Base-by-base conservation (phyloP, 2,113 vertebrate genomes). In the Eulacestoma nigropectus region DNA sequence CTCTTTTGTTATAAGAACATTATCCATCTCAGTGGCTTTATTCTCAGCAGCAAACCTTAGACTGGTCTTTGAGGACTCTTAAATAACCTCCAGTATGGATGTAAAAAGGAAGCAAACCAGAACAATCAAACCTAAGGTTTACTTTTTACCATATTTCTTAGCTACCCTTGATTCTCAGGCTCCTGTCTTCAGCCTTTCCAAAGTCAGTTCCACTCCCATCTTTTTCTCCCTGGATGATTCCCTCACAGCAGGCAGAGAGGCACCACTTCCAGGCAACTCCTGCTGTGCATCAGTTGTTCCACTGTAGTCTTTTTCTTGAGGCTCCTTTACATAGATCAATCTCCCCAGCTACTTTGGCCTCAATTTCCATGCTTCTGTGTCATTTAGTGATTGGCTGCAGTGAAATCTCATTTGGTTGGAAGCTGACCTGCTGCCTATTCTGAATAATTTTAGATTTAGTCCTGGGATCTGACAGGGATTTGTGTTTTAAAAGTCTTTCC, bases 221-320 rank as follows among this genome's bases (percentile, higher is more conserved):
- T 93, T 93, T 87, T 96, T 97, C 94, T 94, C 83, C 83, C 90
- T 89, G 86, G 87, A 89, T 93, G 91, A 95, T 95, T 97, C 93
- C 87, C 33, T 97, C 95, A 75, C 87, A 95, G 93, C 23, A 1
- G 92, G 89, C 49, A 90, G 60, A 92, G 67, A 63, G 70, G 70
- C 70, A 96, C 42, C 82, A 96, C 87, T 95, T 94, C 81, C 87
- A 96, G 87, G 64, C 73, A 91, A 67, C 56, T 82, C 96, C 94
- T 89, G 96, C 93, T 95, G 94, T 92, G 95, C 79, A 78, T 95
- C 95, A 92, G 50, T 96, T 94, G 52, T 78, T 95, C 52, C 63
- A 79, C 80, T 60, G 70, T 23, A 90, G 91, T 68, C 84, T 89
- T 93, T 96, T 89, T 83, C 89, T 95, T 92, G 57, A 95, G 82